A percentile compares a stretch with the other conserved stretches of the same genome.
Conservation (phyloP, 2,888 invertebrate genomes). For the Erynnis tages region DNA sequence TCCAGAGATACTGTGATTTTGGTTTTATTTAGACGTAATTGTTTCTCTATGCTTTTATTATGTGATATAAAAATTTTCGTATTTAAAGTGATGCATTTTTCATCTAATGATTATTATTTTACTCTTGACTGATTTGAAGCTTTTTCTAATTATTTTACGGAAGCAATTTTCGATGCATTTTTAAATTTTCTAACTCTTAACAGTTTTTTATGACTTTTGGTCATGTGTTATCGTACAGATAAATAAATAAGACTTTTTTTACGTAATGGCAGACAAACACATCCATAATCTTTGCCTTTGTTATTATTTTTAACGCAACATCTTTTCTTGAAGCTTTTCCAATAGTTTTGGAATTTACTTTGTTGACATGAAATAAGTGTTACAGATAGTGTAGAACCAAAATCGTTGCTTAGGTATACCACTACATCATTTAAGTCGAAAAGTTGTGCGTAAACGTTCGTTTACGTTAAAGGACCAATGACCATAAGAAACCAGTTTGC, state of each 20-base stretch:
- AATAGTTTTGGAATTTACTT: slow-evolving; percentile 18
- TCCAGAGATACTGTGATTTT: slow-evolving; percentile 78
- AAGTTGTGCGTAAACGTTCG: too few relatives aligned
- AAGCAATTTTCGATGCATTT: slow-evolving; percentile 30
- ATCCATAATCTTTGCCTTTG: slow-evolving; percentile 34
- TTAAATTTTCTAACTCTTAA: slow-evolving; percentile 28
- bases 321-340: slow-evolving; percentile 31
- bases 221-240: slow-evolving; percentile 26
- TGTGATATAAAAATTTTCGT: slow-evolving; percentile 71
- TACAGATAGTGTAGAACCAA: slow-evolving; percentile 11
- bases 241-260: slow-evolving; percentile 28
- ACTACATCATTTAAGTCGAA: too few relatives aligned
- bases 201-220: slow-evolving; percentile 30
- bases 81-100: slow-evolving; percentile 44
- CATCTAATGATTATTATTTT: slow-evolving; percentile 39
- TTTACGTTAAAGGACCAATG: background rate
- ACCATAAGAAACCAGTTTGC: background rate
- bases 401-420: background rate
- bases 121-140: slow-evolving; percentile 40
- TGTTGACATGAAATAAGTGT: slow-evolving; percentile 19
- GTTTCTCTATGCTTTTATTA: slow-evolving; percentile 71
- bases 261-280: slow-evolving; percentile 30
- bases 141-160: slow-evolving; percentile 37
- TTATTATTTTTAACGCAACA: slow-evolving; percentile 35
- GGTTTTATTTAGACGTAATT: slow-evolving; percentile 76